Base-by-base conservation (phyloP, 2,888 invertebrate species). In the Agonopterix subpropinquella region DNA sequence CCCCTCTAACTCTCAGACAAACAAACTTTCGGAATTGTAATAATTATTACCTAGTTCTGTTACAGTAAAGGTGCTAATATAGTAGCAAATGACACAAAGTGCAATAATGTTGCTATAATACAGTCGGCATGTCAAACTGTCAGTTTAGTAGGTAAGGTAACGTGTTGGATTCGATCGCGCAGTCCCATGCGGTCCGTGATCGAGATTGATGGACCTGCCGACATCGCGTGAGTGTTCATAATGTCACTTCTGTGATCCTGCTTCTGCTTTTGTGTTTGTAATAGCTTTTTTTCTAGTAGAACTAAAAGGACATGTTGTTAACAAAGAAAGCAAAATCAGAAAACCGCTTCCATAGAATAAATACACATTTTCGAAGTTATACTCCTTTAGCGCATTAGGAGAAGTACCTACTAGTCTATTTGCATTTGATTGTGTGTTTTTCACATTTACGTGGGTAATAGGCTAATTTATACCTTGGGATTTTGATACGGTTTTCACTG, bases 191-290 rank as follows among this genome's bases (percentile, higher is more conserved):
- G 61, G 57, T 56, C 56, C 47, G 56, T 61, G 65, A 67, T 61
- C 64, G 62, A 67, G 70, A 70, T 70, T 66, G 67, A 70, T 70
- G 66, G 60, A 62, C 51, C 55, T 54, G 18, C 44, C 53, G 60
- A 57, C 58, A 51, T 53, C 54, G 52, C 55, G 52, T 52, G 55
- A 57, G 56, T 55, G 60, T 58, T 59, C 61, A 62, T 59, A 56
- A 58, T 52, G 55, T 28, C 41, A 28, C 45, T 11, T 44, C 44
- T 18, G 36, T 41, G 45, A 10, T 46, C 18, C 11, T 7, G 28
- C 28, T 28, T 28, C 5, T 28, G 28, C 28, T 28, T 28, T 28
- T 28, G 28, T 41, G 41, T 8, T 13, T 41, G 41, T 8, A 41
- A 11, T 41, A 41, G n/a, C 8, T 41, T n/a, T 41, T 13, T 41